phyloP scores from a whole-genome alignment of 2,797 vertebrate species.

The Peromyscus attwateri region DNA sequence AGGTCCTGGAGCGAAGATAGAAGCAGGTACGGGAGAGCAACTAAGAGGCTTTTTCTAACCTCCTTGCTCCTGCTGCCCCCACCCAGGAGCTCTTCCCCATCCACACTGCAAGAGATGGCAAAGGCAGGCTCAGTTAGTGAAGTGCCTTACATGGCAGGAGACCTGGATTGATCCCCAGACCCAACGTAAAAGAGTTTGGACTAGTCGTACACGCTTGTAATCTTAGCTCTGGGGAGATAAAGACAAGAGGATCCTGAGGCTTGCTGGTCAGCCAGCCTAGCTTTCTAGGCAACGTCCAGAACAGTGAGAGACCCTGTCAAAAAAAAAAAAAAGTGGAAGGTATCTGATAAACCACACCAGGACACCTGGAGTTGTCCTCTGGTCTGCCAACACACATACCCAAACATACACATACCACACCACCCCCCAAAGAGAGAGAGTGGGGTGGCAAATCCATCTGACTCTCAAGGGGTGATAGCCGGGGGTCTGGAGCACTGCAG shows the following conservation, averaged over 20 bases:
- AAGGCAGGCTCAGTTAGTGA: background rate
- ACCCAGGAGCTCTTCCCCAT: background rate
- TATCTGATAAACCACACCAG: background rate
- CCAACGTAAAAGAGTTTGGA: background rate
- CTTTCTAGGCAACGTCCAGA: background rate
- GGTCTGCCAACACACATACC: background rate
- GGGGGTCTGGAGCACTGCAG: accelerated
- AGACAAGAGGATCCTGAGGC: background rate
- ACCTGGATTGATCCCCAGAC: background rate
- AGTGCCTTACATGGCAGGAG: too few species aligned
- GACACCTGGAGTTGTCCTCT: background rate
- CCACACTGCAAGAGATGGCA: background rate
- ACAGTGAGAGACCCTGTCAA: background rate
- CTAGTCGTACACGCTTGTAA: background rate
- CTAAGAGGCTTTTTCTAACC: background rate
- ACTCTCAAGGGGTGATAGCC: background rate
- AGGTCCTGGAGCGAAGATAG: background rate
- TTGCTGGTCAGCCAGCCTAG: background rate
- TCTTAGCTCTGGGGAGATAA: background rate
- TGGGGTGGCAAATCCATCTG: accelerated
- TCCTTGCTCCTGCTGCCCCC: background rate
- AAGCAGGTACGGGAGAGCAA: background rate
- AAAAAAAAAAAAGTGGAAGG: background rate
- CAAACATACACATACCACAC: background rate
- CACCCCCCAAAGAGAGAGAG: background rate